Evolutionary conservation across 1,140 invertebrate species (phyloP).

Genomic region (Ips nitidus): DNA sequence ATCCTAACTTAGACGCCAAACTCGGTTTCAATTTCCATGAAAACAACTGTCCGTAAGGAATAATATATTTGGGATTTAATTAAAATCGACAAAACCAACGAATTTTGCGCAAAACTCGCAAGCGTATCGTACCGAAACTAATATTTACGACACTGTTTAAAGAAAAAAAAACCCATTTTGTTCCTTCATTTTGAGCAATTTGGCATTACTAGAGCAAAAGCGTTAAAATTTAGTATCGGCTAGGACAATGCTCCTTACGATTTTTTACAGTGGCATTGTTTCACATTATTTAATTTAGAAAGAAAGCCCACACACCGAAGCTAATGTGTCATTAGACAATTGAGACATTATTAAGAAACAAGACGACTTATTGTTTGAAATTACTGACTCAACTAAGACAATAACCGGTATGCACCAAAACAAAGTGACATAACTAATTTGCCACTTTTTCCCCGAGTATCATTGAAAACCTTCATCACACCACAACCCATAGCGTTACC

Average conservation of each 20-base stretch:
- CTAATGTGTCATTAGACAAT: constrained; percentile 13
- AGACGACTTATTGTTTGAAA: not conserved
- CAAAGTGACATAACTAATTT: not conserved
- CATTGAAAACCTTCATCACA: not conserved
- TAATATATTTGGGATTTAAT: not conserved
- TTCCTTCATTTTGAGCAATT: constrained; percentile 1
- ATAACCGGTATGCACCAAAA: no score
- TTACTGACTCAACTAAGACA: not conserved
- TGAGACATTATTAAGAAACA: not conserved
- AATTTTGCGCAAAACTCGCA: constrained; percentile 15
- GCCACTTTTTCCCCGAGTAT: not conserved
- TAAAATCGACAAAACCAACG: constrained; percentile 1
- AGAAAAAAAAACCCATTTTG: constrained; percentile 9
- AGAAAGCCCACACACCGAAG: not conserved
- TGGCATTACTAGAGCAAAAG: not conserved
- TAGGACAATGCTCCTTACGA: constrained; percentile 7
- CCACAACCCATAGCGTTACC: not conserved
- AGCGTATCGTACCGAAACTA: constrained; percentile 14
- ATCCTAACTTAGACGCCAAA: no score
- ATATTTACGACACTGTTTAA: constrained; percentile 5
- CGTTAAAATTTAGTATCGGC: not conserved
- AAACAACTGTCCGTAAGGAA: no score
- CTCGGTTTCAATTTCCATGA: no score
- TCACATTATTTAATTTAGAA: constrained; percentile 10
- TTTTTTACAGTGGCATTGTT: constrained; percentile 12